Conservation (phyloP, 2,888 invertebrate genomes). For the Odontothrips loti region DNA sequence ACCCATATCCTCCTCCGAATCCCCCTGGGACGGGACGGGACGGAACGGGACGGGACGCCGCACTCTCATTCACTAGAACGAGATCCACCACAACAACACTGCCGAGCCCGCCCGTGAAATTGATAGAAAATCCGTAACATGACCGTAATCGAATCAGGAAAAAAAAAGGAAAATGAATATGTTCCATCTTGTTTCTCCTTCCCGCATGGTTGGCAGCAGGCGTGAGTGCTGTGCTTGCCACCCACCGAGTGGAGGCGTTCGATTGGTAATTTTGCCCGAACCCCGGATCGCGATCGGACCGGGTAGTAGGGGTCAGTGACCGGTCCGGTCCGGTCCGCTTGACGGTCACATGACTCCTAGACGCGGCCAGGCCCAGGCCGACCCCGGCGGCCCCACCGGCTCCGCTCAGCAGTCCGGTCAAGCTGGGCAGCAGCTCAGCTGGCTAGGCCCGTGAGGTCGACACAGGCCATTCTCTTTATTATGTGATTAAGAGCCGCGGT, state of each 20-base stretch:
- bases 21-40: not conserved
- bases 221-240: too few species aligned
- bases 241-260: too few species aligned
- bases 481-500: conserved; percentile 19
- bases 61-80: conserved; percentile 15
- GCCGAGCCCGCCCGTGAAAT: conserved; percentile 1
- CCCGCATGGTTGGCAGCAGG: too few species aligned
- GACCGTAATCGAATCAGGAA: not conserved
- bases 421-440: not conserved
- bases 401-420: too few species aligned
- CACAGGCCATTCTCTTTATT: conserved; percentile 22
- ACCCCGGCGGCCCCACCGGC: too few species aligned
- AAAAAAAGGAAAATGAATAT: not conserved
- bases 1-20: not conserved
- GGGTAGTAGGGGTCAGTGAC: too few species aligned
- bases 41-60: not conserved
- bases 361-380: too few species aligned
- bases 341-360: too few species aligned
- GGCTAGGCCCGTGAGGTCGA: conserved; percentile 18
- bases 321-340: too few species aligned
- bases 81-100: not conserved
- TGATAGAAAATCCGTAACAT: not conserved
- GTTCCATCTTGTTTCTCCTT: too few species aligned
- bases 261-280: too few species aligned
- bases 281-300: too few species aligned